Conservation (phyloP, 2,797 vertebrate species). For the Bradypus variegatus region DNA sequence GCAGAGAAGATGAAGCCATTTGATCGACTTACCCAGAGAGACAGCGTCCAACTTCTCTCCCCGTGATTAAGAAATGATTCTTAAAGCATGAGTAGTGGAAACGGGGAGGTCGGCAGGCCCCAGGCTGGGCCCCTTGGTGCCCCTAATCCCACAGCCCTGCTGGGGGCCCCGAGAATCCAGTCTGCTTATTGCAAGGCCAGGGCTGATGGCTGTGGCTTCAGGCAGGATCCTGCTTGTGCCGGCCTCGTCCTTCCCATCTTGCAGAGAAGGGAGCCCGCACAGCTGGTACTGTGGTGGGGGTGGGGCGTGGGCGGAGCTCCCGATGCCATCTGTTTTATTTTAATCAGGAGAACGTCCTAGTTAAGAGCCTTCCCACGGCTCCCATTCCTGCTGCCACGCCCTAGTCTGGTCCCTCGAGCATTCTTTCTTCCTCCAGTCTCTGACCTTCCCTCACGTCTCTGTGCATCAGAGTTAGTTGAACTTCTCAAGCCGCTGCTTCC, state of each 20-base stretch:
- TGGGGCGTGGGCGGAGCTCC: too few relatives aligned
- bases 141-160: neutral
- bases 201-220: neutral
- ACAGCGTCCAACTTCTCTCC: neutral
- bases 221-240: neutral
- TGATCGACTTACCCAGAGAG: too few relatives aligned
- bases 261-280: neutral
- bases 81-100: rapidly evolving
- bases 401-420: neutral
- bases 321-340: neutral
- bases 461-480: neutral
- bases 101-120: too few relatives aligned
- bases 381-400: neutral
- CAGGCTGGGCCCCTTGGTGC: rapidly evolving
- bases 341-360: neutral
- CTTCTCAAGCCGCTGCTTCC: neutral
- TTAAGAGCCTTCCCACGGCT: neutral
- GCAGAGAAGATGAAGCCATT: neutral
- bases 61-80: neutral
- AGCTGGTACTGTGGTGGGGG: neutral
- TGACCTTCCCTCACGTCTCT: neutral
- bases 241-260: neutral
- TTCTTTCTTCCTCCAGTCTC: neutral
- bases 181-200: neutral
- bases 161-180: neutral